Evolutionary conservation across 2,113 vertebrate genomes (phyloP).

Genomic region (Bubo scandiacus): DNA sequence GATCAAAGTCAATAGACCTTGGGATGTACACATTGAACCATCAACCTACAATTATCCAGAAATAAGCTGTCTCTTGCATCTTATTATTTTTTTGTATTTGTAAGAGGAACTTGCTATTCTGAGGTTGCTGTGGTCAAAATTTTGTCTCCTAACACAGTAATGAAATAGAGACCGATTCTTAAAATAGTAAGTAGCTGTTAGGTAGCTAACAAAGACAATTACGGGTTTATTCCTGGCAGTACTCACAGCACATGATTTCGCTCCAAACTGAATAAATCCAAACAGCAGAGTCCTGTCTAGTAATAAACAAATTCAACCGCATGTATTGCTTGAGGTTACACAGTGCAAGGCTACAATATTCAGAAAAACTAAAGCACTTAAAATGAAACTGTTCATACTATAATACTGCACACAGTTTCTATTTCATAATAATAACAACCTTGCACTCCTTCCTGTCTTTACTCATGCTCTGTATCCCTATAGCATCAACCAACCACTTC

Average conservation of each 20-base stretch:
- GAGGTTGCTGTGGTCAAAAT: neutral
- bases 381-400: neutral
- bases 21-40: neutral
- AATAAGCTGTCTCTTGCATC: neutral
- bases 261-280: neutral
- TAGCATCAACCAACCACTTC: neutral
- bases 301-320: neutral
- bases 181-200: neutral
- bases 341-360: neutral
- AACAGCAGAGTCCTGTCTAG: neutral
- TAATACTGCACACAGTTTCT: neutral
- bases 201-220: neutral
- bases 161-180: neutral
- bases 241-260: neutral
- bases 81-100: neutral
- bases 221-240: neutral
- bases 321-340: neutral
- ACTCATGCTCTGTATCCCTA: neutral
- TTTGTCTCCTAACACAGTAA: neutral
- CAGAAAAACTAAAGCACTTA: neutral
- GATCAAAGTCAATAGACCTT: neutral
- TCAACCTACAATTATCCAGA: neutral
- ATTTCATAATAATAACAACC: neutral
- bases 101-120: neutral
- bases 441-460: neutral